Conservation (phyloP, 2,888 invertebrate genomes). For the Spilosoma lubricipeda region DNA sequence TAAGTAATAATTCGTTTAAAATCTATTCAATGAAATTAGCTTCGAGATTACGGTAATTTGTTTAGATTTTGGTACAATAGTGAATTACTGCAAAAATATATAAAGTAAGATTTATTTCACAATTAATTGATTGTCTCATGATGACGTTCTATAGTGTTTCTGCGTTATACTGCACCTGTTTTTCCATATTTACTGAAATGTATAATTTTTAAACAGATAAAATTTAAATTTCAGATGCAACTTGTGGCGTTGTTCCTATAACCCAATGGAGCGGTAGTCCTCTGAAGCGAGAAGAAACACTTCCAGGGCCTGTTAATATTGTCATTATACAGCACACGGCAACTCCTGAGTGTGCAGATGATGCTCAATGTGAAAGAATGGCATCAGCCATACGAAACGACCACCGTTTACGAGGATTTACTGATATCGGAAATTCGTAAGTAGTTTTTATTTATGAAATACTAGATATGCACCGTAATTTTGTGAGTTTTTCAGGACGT, state of each 20-base stretch:
- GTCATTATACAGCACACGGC: constrained; percentile 87
- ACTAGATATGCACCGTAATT: neutral
- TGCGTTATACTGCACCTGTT: too few species aligned
- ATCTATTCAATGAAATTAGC: neutral
- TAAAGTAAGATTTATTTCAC: neutral
- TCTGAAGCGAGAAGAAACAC: constrained; percentile 47
- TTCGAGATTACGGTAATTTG: neutral
- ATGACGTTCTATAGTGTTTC: too few species aligned
- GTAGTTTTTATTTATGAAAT: constrained; percentile 37
- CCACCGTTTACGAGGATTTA: constrained; percentile 81
- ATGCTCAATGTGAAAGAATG: constrained; percentile 71
- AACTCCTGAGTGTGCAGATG: constrained; percentile 75
- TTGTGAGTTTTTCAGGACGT: too few species aligned
- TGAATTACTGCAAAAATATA: too few species aligned
- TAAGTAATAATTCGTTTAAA: constrained; percentile 16
- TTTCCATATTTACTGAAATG: too few species aligned
- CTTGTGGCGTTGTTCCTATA: constrained; percentile 62
- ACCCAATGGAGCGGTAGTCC: constrained; percentile 60
- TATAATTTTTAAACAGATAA: neutral
- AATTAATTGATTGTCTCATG: too few species aligned
- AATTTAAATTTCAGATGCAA: constrained; percentile 38
- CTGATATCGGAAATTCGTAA: constrained; percentile 88
- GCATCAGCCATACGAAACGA: constrained; percentile 80
- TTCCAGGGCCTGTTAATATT: constrained; percentile 75
- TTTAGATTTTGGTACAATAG: too few species aligned